Evolutionary conservation across 2,888 invertebrate genomes (phyloP), one percentile per base, ranked within the genome.

Genomic region (Rhogogaster chlorosoma): DNA sequence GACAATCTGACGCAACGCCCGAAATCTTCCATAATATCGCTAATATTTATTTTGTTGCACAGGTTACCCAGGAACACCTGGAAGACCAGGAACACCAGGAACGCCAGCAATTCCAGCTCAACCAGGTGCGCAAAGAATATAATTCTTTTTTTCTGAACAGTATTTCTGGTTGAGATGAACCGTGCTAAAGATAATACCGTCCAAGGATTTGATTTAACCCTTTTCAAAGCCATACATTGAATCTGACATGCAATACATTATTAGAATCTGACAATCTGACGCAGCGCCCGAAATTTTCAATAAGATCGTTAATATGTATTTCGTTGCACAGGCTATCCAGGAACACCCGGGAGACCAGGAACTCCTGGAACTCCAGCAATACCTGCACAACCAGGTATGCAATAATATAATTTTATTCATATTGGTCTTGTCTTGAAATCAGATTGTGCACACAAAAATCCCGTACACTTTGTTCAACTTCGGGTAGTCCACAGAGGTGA

Each of bases 341-440:
- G 94, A 32, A 86, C 64, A 10, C 85, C 90, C 1, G 86, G 86
- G 0, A 88, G 87, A 32, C 82, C 86, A 49, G 90, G 88, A 49
- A 89, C 90, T 9, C 87, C 89, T 18, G 91, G 90, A 6, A 88
- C 88, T 67, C 89, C 92, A 42, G 95, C 95, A 9, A 92, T 93
- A 0, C 89, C 92, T 53, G 93, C 91, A 73, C 88, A 88, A 86
- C 88, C 12, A n/a, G n/a, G n/a, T n/a, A n/a, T n/a, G n/a, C n/a
- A n/a, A n/a, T n/a, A n/a, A n/a, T n/a, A n/a, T n/a, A n/a, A n/a
- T n/a, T n/a, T n/a, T n/a, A n/a, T n/a, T n/a, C n/a, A n/a, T n/a
- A n/a, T n/a, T n/a, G n/a, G n/a, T n/a, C n/a, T n/a, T n/a, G n/a
- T n/a, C n/a, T n/a, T n/a, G n/a, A n/a, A n/a, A n/a, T n/a, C n/a